Evolutionary conservation across 2,797 vertebrate genomes (phyloP).

Genomic region (Leptatherina wallacei): DNA sequence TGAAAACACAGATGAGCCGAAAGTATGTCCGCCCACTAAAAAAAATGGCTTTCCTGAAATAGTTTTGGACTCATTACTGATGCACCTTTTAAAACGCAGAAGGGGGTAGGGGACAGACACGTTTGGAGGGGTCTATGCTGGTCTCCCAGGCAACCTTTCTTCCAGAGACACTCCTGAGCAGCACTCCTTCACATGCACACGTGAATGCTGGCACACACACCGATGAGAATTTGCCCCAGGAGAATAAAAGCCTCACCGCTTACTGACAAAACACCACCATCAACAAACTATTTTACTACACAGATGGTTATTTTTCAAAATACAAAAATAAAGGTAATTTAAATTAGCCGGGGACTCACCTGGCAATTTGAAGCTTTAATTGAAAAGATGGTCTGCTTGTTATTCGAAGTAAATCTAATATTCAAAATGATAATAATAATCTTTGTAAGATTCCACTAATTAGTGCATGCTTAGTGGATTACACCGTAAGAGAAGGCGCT

Average conservation of each 20-base stretch:
- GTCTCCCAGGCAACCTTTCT: slow-evolving; percentile 80
- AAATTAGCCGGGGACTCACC: slow-evolving; percentile 24
- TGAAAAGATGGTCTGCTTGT: slow-evolving; percentile 34
- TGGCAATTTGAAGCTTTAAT: slow-evolving; percentile 60
- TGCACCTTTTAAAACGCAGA: slow-evolving; percentile 62
- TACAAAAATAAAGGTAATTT: background rate
- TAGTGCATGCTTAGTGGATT: slow-evolving; percentile 25
- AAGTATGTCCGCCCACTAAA: slow-evolving; percentile 31
- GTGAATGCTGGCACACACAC: background rate
- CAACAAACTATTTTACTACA: slow-evolving; percentile 63
- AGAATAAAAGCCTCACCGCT: slow-evolving; percentile 44
- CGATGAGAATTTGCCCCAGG: slow-evolving; percentile 51
- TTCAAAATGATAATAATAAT: slow-evolving; percentile 21
- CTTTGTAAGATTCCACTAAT: slow-evolving; percentile 23
- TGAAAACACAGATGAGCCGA: slow-evolving; percentile 44
- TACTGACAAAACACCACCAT: slow-evolving; percentile 50
- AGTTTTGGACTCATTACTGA: slow-evolving; percentile 71
- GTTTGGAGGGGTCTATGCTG: slow-evolving; percentile 68
- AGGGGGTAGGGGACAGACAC: slow-evolving; percentile 23
- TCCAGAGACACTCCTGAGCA: slow-evolving; percentile 64
- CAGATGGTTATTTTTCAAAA: slow-evolving; percentile 56
- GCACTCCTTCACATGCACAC: background rate
- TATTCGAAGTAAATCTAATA: slow-evolving; percentile 28
- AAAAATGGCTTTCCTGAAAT: slow-evolving; percentile 59
- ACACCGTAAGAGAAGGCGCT: slow-evolving; percentile 22